phyloP scores from a whole-genome alignment of 2,113 vertebrate genomes.

The Sphyrna mokarran region DNA sequence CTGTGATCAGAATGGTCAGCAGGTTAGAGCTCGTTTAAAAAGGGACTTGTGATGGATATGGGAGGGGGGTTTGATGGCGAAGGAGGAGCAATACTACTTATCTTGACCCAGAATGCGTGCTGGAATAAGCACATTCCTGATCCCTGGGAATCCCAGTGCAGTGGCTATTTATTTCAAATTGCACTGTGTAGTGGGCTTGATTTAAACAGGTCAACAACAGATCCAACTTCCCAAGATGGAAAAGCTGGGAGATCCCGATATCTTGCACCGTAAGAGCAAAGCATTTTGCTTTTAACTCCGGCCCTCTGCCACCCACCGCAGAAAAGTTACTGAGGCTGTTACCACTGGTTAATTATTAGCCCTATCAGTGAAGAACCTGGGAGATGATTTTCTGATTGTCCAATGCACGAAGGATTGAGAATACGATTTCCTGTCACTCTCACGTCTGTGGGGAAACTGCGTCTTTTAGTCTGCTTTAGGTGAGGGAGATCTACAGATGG shows the following conservation, averaged over 20 bases:
- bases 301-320: not conserved
- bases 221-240: not conserved
- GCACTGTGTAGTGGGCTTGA: not conserved
- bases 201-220: not conserved
- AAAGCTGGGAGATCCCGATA: not conserved
- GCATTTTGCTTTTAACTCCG: not conserved
- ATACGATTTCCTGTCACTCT: not conserved
- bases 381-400: not conserved
- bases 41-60: too few relatives aligned
- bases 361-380: not conserved
- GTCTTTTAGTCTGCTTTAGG: not conserved
- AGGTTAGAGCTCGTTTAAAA: not conserved
- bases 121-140: too few relatives aligned
- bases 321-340: not conserved
- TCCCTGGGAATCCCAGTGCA: not conserved
- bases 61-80: too few relatives aligned
- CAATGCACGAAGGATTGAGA: not conserved
- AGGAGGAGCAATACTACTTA: not conserved
- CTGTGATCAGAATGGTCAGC: not conserved
- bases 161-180: not conserved
- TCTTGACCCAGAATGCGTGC: too few relatives aligned
- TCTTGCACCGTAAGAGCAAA: not conserved
- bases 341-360: not conserved
- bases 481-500: not conserved
- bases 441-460: not conserved